These are phyloP conservation scores for Aix galericulata DNA, from an alignment of 2,113 vertebrate genomes.

Conservation along the genomic window DNA sequence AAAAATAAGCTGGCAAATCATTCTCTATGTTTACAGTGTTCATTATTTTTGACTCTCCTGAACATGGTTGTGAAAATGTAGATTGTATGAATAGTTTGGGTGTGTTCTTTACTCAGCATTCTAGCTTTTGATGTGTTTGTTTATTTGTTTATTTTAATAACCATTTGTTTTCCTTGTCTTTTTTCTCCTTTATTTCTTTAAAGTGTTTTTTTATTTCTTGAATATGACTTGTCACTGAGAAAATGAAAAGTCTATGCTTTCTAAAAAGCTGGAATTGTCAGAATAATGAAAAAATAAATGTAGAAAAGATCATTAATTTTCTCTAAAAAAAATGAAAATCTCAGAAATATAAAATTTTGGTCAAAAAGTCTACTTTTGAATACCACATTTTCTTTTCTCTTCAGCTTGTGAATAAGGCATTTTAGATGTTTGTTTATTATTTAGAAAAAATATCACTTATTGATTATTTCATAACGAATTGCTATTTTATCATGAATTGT, in stretches of 20 bases:
- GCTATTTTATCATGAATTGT: neutral
- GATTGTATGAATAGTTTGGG: neutral
- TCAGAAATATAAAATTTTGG: neutral
- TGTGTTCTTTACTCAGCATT: neutral
- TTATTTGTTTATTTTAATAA: neutral
- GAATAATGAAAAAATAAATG: neutral
- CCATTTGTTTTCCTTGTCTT: neutral
- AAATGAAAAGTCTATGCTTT: neutral
- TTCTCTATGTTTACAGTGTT: neutral
- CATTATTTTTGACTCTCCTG: neutral
- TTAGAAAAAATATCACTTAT: fast-evolving
- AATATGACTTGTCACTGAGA: neutral
- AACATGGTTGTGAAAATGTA: neutral
- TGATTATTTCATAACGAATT: neutral
- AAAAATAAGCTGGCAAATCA: neutral
- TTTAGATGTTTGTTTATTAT: neutral
- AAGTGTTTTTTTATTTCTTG: neutral
- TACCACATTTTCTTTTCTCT: fast-evolving
- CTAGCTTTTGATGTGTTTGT: fast-evolving
- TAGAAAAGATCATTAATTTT: neutral
- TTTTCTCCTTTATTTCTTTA: neutral
- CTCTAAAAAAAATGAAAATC: neutral
- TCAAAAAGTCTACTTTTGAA: fast-evolving
- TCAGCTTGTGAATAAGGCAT: neutral
- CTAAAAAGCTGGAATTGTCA: neutral